These are phyloP conservation scores for Pomacea maculata DNA, from an alignment of 1,140 invertebrate genomes.

Conservation along the genomic window DNA sequence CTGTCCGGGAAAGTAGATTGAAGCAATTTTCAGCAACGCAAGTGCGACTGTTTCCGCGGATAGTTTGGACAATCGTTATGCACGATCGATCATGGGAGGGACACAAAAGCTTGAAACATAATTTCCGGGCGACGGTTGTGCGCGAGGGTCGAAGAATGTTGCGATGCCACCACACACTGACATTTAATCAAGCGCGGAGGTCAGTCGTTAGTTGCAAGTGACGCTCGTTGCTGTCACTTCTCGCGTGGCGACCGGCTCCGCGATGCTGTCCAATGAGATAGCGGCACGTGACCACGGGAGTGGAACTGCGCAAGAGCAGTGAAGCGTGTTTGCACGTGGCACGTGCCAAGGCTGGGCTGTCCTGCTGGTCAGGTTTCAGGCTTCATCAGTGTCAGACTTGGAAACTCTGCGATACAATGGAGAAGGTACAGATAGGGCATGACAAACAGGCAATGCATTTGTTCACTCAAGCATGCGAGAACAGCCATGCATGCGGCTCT, in stretches of 20 bases:
- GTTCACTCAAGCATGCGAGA: neutral
- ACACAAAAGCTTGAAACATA: no score
- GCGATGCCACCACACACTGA: neutral
- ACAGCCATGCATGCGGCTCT: neutral
- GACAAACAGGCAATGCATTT: neutral
- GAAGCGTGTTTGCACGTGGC: constrained; percentile 7
- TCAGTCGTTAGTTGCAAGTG: neutral
- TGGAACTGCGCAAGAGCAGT: no score
- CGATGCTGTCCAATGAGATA: neutral
- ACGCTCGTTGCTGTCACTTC: neutral
- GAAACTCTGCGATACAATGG: neutral
- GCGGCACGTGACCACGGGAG: no score
- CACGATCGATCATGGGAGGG: no score
- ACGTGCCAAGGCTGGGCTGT: neutral
- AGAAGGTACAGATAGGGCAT: neutral
- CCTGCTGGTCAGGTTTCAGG: neutral
- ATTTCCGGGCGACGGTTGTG: no score
- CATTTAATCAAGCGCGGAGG: neutral
- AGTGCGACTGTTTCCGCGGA: no score
- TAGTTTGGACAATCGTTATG: no score
- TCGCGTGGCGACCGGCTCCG: neutral
- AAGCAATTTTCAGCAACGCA: no score
- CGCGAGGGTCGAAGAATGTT: neutral
- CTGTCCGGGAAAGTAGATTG: no score
- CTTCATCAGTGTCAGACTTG: neutral